Percentiles rank a stretch among this genome's conserved stretches.
phyloP scores from a whole-genome alignment of 2,888 invertebrate genomes.

The Andrena flavipes region DNA sequence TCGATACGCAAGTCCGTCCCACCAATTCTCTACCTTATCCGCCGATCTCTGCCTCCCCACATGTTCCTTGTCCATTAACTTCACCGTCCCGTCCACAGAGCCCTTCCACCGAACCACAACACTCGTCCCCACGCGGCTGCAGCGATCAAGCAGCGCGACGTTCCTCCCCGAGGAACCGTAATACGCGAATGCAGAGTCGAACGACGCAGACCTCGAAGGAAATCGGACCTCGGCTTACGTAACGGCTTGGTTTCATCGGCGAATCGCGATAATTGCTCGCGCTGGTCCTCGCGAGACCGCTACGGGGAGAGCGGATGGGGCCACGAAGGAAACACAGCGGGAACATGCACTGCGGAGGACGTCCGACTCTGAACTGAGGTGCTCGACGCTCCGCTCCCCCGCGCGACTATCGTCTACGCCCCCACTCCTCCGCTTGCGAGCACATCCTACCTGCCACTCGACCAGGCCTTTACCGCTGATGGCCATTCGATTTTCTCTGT shows the following conservation, averaged over 20 bases:
- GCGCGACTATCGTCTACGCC: conserved; percentile 41
- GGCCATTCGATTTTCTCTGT: conserved; percentile 7
- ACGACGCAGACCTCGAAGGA: not conserved
- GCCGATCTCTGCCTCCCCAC: too few relatives aligned
- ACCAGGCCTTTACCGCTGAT: conserved; percentile 34
- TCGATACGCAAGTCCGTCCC: too few relatives aligned
- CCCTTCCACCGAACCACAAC: not conserved
- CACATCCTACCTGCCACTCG: conserved; percentile 58
- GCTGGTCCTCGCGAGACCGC: not conserved
- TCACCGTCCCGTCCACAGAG: too few relatives aligned
- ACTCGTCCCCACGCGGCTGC: not conserved
- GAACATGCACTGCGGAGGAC: conserved; percentile 65
- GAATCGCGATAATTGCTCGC: not conserved
- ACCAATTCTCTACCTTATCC: too few relatives aligned
- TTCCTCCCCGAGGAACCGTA: not conserved
- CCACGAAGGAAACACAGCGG: not conserved
- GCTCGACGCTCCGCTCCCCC: conserved; percentile 43
- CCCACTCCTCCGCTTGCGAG: conserved; percentile 44
- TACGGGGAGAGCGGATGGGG: not conserved
- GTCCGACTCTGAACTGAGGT: conserved; percentile 75
- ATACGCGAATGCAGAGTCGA: not conserved
- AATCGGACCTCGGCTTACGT: not conserved
- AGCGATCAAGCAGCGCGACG: not conserved
- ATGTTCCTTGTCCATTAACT: too few relatives aligned
- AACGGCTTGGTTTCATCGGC: not conserved